These are phyloP conservation scores for Campylomormyrus numenius DNA, from an alignment of 2,113 vertebrate species.

Conservation along the genomic window DNA sequence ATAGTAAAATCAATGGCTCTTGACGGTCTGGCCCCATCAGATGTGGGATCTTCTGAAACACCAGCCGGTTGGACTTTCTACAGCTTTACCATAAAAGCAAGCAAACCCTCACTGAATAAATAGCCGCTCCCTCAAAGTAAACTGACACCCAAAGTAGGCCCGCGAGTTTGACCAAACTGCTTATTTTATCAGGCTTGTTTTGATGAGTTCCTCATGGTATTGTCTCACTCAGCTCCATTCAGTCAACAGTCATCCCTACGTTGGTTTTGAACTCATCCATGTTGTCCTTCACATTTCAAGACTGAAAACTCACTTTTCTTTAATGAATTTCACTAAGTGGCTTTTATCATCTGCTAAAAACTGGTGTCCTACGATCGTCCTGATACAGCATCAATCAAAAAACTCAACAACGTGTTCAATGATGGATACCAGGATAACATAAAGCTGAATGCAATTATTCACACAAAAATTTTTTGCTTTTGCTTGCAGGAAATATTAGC, in stretches of 20 bases:
- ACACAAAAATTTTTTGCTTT: neutral
- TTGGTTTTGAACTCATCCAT: neutral
- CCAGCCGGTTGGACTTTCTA: constrained; percentile 13
- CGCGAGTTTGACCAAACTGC: neutral
- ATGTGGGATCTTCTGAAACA: constrained; percentile 20
- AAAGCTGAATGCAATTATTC: neutral
- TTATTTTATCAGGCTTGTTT: neutral
- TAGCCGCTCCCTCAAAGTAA: constrained; percentile 6
- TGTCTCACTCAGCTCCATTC: neutral
- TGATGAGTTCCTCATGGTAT: neutral
- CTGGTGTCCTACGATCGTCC: neutral
- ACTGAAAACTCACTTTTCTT: neutral
- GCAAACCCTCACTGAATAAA: constrained; percentile 20
- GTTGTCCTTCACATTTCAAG: neutral
- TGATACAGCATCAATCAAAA: neutral
- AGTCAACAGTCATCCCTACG: neutral
- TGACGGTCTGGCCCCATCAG: constrained; percentile 30
- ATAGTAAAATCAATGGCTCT: constrained; percentile 24
- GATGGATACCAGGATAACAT: neutral
- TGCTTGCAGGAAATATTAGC: neutral
- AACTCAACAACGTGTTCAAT: neutral
- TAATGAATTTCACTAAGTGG: neutral
- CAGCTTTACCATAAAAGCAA: constrained; percentile 27
- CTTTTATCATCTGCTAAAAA: neutral
- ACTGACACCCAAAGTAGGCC: neutral